Evolutionary conservation across 1,140 invertebrate species (phyloP).

Genomic region (Bombus affinis): DNA sequence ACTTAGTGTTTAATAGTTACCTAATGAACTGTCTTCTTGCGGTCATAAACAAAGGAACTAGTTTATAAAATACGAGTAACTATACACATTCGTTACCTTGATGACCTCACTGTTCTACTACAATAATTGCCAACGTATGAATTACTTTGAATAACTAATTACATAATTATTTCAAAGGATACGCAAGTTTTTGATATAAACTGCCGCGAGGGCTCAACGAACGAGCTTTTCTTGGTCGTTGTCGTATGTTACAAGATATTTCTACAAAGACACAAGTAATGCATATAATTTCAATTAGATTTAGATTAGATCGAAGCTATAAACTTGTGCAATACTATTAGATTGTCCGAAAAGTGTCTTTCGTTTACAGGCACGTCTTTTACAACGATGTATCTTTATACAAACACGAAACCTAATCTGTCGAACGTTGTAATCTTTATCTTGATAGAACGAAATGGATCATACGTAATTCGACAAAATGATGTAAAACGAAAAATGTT

Average conservation of each 20-base stretch:
- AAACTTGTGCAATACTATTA: too few relatives aligned
- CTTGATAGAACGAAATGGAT: too few relatives aligned
- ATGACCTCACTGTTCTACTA: background rate
- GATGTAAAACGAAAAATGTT: too few relatives aligned
- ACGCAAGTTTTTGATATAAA: background rate
- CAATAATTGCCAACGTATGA: background rate
- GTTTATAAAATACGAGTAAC: background rate
- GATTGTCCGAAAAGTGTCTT: too few relatives aligned
- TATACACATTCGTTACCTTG: background rate
- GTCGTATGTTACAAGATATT: background rate
- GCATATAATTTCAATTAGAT: background rate
- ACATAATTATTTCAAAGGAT: background rate
- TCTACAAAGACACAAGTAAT: background rate
- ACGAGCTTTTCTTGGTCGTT: background rate
- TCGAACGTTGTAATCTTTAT: too few relatives aligned
- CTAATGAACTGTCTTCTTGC: slow-evolving; percentile 1
- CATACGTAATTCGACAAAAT: too few relatives aligned
- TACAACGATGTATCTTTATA: too few relatives aligned
- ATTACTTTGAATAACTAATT: background rate
- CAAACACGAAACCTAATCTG: too few relatives aligned
- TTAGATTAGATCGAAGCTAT: too few relatives aligned
- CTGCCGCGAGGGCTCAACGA: background rate
- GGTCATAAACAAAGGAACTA: background rate
- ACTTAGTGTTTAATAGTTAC: background rate
- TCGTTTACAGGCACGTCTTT: too few relatives aligned